Evolutionary conservation across 2,888 invertebrate species (phyloP).

Genomic region (Temnothorax ravouxi): DNA sequence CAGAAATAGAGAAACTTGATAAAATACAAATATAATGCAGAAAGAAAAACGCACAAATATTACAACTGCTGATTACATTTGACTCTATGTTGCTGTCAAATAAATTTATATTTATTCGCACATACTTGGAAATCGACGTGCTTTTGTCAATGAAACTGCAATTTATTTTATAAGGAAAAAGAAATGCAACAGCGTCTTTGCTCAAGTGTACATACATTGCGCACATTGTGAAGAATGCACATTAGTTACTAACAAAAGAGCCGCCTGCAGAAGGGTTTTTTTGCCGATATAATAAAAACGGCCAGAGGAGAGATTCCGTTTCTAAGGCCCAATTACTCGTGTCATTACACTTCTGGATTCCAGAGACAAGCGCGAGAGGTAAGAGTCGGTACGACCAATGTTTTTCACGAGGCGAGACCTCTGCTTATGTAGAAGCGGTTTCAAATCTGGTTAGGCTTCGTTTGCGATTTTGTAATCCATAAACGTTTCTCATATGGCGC

Average conservation of each 20-base stretch:
- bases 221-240: conserved; percentile 57
- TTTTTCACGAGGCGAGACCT: conserved; percentile 62
- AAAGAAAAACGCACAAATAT: neutral
- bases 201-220: conserved; percentile 32
- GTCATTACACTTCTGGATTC: conserved; percentile 81
- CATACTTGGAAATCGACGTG: neutral
- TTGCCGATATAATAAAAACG: conserved; percentile 62
- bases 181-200: neutral
- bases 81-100: neutral
- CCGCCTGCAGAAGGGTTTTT: conserved; percentile 64
- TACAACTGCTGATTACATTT: neutral
- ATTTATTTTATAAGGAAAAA: conserved; percentile 16
- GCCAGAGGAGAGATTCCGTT: conserved; percentile 78
- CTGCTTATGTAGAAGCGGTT: conserved; percentile 79
- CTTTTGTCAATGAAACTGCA: neutral
- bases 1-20: neutral
- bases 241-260: conserved; percentile 76
- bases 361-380: conserved; percentile 69
- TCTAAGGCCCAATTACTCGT: conserved; percentile 81
- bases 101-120: neutral
- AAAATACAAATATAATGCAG: neutral
- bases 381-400: conserved; percentile 66
- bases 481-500: conserved; percentile 78
- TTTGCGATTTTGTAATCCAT: conserved; percentile 80
- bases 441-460: conserved; percentile 79